phyloP scores from a whole-genome alignment of 2,113 vertebrate species.

The Atherinomorus stipes region DNA sequence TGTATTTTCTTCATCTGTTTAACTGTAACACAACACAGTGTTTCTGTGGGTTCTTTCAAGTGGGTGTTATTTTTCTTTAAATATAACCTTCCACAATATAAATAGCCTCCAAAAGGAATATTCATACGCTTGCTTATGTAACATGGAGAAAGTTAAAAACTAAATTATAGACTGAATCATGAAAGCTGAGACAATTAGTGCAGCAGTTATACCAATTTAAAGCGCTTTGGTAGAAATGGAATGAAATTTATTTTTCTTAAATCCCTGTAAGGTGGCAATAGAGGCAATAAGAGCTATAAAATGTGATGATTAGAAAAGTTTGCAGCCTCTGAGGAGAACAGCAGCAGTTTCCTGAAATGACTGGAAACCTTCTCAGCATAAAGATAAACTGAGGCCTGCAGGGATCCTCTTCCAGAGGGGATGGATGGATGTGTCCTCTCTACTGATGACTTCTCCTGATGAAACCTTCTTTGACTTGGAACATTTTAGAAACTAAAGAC shows the following conservation, averaged over 20 bases:
- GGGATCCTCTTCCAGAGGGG: constrained; percentile 13
- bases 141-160: background rate
- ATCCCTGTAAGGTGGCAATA: constrained; percentile 10
- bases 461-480: constrained; percentile 18
- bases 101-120: constrained; percentile 5
- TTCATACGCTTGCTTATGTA: background rate
- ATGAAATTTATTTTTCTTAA: constrained; percentile 7
- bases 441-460: constrained; percentile 38
- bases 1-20: background rate
- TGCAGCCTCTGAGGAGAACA: background rate
- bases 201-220: constrained; percentile 9
- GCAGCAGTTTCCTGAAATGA: constrained; percentile 20
- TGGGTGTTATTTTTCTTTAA: constrained; percentile 5
- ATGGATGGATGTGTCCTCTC: constrained; percentile 4
- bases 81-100: background rate
- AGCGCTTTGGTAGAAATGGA: constrained; percentile 14
- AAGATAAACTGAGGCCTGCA: constrained; percentile 15
- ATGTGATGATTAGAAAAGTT: constrained; percentile 15
- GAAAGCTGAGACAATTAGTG: constrained; percentile 21
- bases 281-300: constrained; percentile 20
- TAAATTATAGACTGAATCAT: constrained; percentile 1
- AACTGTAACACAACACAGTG: background rate
- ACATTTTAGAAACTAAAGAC: constrained; percentile 36
- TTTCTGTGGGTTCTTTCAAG: constrained; percentile 1
- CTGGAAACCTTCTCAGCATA: constrained; percentile 15